phyloP scores from a whole-genome alignment of 2,888 invertebrate species.

The Campoplex nolae region DNA sequence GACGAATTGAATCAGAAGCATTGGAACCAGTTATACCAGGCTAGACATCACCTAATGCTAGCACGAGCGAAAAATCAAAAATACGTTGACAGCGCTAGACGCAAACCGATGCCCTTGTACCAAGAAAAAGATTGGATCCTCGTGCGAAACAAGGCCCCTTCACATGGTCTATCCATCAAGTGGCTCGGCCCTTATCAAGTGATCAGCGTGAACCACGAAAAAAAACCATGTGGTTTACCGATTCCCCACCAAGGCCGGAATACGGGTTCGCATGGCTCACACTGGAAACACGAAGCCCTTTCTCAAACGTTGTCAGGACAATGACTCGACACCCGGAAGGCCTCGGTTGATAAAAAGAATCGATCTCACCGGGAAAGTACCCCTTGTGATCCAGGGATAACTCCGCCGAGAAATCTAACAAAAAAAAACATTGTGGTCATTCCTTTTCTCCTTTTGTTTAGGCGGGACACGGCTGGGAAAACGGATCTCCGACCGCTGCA shows the following conservation, averaged over 20 bases:
- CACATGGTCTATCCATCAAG: conserved; percentile 23
- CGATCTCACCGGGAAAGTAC: conserved; percentile 3
- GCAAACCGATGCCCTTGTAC: conserved; percentile 27
- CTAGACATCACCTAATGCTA: conserved; percentile 16
- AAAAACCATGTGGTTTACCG: conserved; percentile 25
- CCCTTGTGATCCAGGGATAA: background rate
- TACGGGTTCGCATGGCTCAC: conserved; percentile 9
- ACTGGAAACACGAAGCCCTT: conserved; percentile 29
- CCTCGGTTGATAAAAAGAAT: conserved; percentile 17
- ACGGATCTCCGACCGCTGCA: conserved; percentile 7
- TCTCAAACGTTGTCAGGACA: background rate
- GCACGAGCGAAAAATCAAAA: conserved; percentile 22
- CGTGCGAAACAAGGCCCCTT: conserved; percentile 2
- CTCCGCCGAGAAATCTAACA: no score
- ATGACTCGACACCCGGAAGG: background rate
- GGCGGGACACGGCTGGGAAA: conserved; percentile 5
- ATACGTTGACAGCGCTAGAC: conserved; percentile 17
- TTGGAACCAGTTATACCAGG: conserved; percentile 31
- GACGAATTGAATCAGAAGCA: conserved; percentile 20
- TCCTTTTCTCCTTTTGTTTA: background rate
- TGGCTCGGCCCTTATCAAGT: conserved; percentile 26
- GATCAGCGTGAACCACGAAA: conserved; percentile 24
- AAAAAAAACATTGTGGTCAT: background rate
- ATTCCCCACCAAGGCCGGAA: conserved; percentile 16
- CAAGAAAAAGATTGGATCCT: conserved; percentile 28